Conservation (phyloP, 2,888 invertebrate genomes). For the Ectobius pallidus region DNA sequence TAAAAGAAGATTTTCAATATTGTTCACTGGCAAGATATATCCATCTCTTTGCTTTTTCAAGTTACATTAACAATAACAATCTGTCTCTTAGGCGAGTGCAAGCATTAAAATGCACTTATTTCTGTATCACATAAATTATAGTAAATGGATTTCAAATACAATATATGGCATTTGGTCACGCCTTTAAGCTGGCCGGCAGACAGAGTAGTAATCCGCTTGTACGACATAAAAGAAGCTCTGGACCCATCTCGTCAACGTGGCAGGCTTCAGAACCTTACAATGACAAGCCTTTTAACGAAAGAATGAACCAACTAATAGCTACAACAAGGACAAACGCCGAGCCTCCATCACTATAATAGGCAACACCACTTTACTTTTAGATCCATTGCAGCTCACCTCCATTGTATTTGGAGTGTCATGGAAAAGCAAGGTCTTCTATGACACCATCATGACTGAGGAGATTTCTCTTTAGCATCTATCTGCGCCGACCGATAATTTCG, state of each 20-base stretch:
- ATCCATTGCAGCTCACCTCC: too few species aligned
- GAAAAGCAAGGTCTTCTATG: too few species aligned
- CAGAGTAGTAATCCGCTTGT: not conserved
- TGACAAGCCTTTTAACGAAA: constrained; percentile 30
- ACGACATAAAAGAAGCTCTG: constrained; percentile 4
- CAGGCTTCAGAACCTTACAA: not conserved
- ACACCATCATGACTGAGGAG: too few species aligned
- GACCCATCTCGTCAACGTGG: constrained; percentile 14
- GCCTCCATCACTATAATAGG: constrained; percentile 1
- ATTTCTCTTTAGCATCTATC: too few species aligned
- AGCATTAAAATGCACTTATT: constrained; percentile 10
- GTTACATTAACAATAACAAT: too few species aligned
- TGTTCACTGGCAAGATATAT: too few species aligned
- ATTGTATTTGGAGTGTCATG: too few species aligned
- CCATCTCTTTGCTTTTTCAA: too few species aligned
- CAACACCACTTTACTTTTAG: constrained; percentile 6
- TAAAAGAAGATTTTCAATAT: too few species aligned
- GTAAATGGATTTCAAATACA: constrained; percentile 19
- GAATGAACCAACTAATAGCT: constrained; percentile 25
- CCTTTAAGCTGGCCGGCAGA: not conserved
- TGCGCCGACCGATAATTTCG: too few species aligned
- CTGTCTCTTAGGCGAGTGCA: too few species aligned
- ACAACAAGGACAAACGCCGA: not conserved
- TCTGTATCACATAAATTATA: not conserved
- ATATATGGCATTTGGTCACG: not conserved